Evolutionary conservation across 2,888 invertebrate genomes (phyloP).

Genomic region (Drosophila histrio): DNA sequence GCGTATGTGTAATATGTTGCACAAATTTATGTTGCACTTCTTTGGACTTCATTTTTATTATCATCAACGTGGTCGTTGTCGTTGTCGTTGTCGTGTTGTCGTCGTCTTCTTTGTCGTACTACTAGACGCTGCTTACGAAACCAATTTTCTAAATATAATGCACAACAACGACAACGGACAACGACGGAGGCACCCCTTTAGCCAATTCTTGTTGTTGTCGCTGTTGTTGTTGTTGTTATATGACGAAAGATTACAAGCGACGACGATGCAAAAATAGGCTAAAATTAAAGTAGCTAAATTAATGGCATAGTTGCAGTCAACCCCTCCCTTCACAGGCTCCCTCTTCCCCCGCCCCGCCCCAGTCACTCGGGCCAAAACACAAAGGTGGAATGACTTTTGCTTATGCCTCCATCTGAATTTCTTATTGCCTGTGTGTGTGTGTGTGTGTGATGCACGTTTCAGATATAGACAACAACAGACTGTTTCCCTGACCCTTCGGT

Average conservation of each 20-base stretch:
- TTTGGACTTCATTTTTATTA: slow-evolving; percentile 76
- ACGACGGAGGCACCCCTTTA: background rate
- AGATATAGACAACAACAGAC: slow-evolving; percentile 50
- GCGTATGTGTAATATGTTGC: slow-evolving; percentile 75
- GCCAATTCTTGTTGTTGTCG: slow-evolving; percentile 21
- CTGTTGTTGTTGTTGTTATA: slow-evolving; percentile 41
- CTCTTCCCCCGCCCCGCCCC: background rate
- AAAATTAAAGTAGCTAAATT: slow-evolving; percentile 72
- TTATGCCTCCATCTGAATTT: slow-evolving; percentile 20
- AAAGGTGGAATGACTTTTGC: slow-evolving; percentile 62
- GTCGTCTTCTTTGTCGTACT: slow-evolving; percentile 35
- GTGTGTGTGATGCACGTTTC: slow-evolving; percentile 57
- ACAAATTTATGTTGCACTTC: slow-evolving; percentile 79
- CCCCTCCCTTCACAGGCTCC: background rate
- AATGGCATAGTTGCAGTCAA: slow-evolving; percentile 60
- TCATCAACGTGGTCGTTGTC: slow-evolving; percentile 49
- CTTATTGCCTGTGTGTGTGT: too few relatives aligned
- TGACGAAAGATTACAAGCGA: slow-evolving; percentile 71
- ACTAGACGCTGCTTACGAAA: slow-evolving; percentile 45
- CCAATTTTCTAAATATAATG: slow-evolving; percentile 58
- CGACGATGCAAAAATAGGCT: slow-evolving; percentile 59
- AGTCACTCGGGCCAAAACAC: slow-evolving; percentile 15
- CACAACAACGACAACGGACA: slow-evolving; percentile 19
- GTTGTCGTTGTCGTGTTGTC: slow-evolving; percentile 5
- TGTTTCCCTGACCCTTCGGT: background rate